A percentile compares a stretch with the other conserved stretches of the same genome.
Conservation (phyloP, 2,888 invertebrate species). For the Eumacrocentrus americanus region DNA sequence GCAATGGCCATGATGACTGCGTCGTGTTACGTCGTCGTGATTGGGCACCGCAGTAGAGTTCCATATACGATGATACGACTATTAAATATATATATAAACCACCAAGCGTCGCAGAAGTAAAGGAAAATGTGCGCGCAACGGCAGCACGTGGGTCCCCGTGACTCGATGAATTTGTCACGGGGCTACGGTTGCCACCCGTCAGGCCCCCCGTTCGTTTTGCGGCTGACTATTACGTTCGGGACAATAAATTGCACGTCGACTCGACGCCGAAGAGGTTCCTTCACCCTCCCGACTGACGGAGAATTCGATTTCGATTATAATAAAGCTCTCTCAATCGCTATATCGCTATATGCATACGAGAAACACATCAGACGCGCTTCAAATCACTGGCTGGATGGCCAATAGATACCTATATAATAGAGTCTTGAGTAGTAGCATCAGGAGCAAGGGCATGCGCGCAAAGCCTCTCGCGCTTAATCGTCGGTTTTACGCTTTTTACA, state of each 20-base stretch:
- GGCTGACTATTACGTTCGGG: not conserved
- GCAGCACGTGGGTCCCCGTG: conserved; percentile 45
- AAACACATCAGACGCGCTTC: too few relatives aligned
- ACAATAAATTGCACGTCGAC: conserved; percentile 8
- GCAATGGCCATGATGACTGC: conserved; percentile 33
- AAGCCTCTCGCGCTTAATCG: conserved; percentile 57
- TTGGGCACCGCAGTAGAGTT: conserved; percentile 9
- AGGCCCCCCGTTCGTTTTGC: conserved; percentile 12
- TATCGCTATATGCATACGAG: not conserved
- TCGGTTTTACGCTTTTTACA: conserved; percentile 60
- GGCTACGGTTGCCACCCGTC: conserved; percentile 28
- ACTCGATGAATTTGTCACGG: conserved; percentile 57
- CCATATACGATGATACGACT: conserved; percentile 4
- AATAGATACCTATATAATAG: too few relatives aligned
- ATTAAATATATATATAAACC: too few relatives aligned
- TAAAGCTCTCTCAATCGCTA: not conserved
- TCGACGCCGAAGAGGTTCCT: not conserved
- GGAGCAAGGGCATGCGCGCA: conserved; percentile 55
- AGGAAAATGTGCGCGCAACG: not conserved
- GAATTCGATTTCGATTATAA: conserved; percentile 21
- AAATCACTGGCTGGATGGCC: conserved; percentile 20
- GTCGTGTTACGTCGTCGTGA: conserved; percentile 27
- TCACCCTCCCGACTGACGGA: not conserved
- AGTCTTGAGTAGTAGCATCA: conserved; percentile 27
- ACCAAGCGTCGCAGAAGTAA: not conserved